Percentiles rank a stretch among this genome's conserved stretches.
These are phyloP conservation scores for Scalopus aquaticus DNA, from an alignment of 2,113 vertebrate genomes.

Conservation along the genomic window DNA sequence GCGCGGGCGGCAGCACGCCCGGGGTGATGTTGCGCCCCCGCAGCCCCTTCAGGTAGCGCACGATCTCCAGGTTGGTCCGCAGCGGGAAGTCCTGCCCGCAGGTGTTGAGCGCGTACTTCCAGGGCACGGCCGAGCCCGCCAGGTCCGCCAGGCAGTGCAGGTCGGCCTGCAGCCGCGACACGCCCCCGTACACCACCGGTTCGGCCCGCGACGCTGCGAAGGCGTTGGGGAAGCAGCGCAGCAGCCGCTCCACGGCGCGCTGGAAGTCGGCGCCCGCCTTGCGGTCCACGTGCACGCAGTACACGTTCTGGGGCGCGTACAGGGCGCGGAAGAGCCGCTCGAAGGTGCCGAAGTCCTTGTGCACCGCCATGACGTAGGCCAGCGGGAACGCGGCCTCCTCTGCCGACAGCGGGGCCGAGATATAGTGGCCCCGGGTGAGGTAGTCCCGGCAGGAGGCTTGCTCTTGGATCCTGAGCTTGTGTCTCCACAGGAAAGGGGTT, in stretches of 20 bases:
- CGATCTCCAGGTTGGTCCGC: slow-evolving; percentile 82
- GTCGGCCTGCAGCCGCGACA: slow-evolving; percentile 78
- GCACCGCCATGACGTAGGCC: slow-evolving; percentile 75
- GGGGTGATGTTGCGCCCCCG: slow-evolving; percentile 79
- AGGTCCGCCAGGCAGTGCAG: slow-evolving; percentile 80
- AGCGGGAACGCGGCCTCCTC: slow-evolving; percentile 80
- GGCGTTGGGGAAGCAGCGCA: slow-evolving; percentile 80
- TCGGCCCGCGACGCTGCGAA: slow-evolving; percentile 80
- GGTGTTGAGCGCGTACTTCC: slow-evolving; percentile 78
- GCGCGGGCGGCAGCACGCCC: slow-evolving; percentile 69
- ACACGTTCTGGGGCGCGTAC: slow-evolving; percentile 83
- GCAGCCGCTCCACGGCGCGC: slow-evolving; percentile 9
- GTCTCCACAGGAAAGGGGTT: too few species aligned
- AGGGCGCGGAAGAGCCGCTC: slow-evolving; percentile 80
- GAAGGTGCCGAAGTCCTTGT: slow-evolving; percentile 81
- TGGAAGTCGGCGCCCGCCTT: slow-evolving; percentile 64
- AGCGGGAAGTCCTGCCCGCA: slow-evolving; percentile 84
- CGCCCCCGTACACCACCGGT: slow-evolving; percentile 71
- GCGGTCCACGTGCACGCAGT: slow-evolving; percentile 82
- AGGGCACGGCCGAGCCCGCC: neutral
- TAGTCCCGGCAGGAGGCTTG: neutral
- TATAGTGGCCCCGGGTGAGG: neutral
- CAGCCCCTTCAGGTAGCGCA: slow-evolving; percentile 72
- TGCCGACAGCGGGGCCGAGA: slow-evolving; percentile 74
- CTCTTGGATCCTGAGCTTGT: too few species aligned